Base-by-base conservation (phyloP, 2,888 invertebrate genomes). In the Drosophila histrio region DNA sequence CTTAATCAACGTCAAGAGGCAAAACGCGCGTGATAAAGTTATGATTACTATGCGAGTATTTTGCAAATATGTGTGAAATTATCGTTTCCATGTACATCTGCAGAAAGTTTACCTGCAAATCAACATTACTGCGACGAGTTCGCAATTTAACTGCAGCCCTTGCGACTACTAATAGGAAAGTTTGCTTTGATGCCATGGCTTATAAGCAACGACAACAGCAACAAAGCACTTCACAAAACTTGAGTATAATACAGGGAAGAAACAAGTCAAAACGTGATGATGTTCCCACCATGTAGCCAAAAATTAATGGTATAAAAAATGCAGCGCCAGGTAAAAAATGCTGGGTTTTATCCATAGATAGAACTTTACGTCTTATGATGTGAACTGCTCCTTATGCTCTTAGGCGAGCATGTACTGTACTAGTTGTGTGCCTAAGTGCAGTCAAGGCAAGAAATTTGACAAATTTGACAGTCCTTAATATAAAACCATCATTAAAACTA, bases 401-500 rank as follows among this genome's bases (percentile, higher is more conserved):
- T 15, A 22, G 36, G 36, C 32, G 46, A 17, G 46, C 17, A 13
- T 32, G 17, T 28, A 32, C 28, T 44, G 28, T 22, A n/a, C n/a
- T n/a, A 56, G 36, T 41, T 44, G 43, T 71, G 71, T 69, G 79
- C 64, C 59, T 84, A 80, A 73, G 66, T 59, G 76, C 64, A 69
- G 81, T 11, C 57, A 58, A 46, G 58, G 77, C 75, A 84, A 72
- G 82, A 81, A 68, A 75, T 85, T 80, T 75, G 79, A 72, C 85
- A 81, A 68, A 75, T 85, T 80, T 75, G 79, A 71, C 81, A 81
- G 71, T 68, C 81, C 82, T 85, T 85, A 85, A 85, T 81, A 52
- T 67, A 76, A 71, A 61, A 82, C 60, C 75, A 76, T 83, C 81
- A 83, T 83, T 87, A 83, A 83, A 83, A 87, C 66, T 86, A 80